Percentiles rank a stretch among this genome's conserved stretches.
These are phyloP conservation scores for Gallirallus australis DNA, from an alignment of 2,797 vertebrate genomes.

Conservation along the genomic window DNA sequence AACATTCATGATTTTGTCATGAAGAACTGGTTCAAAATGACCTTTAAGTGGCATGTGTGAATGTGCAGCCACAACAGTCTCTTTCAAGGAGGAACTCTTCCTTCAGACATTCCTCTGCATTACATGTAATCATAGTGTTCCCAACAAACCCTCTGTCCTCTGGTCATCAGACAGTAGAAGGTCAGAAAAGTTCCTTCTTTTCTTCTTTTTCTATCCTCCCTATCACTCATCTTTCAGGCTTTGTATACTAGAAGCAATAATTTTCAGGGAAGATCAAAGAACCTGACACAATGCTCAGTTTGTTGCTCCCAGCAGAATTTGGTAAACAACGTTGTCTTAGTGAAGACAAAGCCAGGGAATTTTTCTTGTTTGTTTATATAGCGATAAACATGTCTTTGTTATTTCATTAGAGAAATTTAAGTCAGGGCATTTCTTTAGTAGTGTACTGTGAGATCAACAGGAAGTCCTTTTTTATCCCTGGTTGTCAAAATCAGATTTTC, in stretches of 20 bases:
- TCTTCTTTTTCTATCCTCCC: not conserved
- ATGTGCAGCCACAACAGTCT: not conserved
- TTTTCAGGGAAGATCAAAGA: constrained; percentile 48
- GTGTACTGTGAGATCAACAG: not conserved
- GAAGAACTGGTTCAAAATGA: not conserved
- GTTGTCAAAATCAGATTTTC: not conserved
- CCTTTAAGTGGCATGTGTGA: not conserved
- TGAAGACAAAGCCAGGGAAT: constrained; percentile 54
- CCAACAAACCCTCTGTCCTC: not conserved
- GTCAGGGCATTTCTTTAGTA: not conserved
- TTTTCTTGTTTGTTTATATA: constrained; percentile 38
- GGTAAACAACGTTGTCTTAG: not conserved
- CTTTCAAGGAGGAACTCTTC: not conserved
- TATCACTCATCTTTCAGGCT: constrained; percentile 30
- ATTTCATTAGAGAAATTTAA: constrained; percentile 33
- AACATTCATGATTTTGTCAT: not conserved
- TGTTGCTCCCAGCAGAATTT: constrained; percentile 33
- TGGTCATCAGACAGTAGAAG: not conserved
- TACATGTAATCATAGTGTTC: not conserved
- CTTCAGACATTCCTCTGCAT: not conserved
- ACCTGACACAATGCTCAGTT: constrained; percentile 15
- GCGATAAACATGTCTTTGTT: not conserved
- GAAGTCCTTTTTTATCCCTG: constrained; percentile 6
- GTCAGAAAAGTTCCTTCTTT: constrained; percentile 21
- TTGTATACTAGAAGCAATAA: constrained; percentile 3